Evolutionary conservation across 30 jellyfish, hydroid and myxozoan genomes (phyloP).

Genomic region (Pelagia noctiluca): DNA sequence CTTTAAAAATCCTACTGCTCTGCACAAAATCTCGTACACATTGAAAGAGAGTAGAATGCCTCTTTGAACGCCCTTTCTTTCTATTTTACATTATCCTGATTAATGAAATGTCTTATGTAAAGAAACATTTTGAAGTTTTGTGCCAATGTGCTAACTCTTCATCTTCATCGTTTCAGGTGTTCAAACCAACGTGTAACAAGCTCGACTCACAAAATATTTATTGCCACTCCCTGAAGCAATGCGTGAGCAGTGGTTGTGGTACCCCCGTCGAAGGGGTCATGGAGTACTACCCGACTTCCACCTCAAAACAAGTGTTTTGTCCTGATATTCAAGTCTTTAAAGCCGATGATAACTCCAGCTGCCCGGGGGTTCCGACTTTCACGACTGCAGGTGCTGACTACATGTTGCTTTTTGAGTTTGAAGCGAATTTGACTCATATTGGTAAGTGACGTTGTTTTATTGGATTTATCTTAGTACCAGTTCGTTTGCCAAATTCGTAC

Average conservation of each 20-base stretch:
- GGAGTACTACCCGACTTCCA: slow-evolving; percentile 63
- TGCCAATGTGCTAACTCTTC: too few relatives aligned
- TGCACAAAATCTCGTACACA: too few relatives aligned
- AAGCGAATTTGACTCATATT: slow-evolving; percentile 20
- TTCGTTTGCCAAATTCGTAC: too few relatives aligned
- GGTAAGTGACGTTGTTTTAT: slow-evolving; percentile 39
- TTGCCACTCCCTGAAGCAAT: slow-evolving; percentile 69
- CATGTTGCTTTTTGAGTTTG: slow-evolving; percentile 28
- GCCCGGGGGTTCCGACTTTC: slow-evolving; percentile 54
- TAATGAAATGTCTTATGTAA: too few relatives aligned
- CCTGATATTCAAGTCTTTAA: slow-evolving; percentile 76
- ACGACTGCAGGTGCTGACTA: slow-evolving; percentile 65
- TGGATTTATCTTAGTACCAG: not conserved
- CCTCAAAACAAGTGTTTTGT: slow-evolving; percentile 74
- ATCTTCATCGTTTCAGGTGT: slow-evolving; percentile 36
- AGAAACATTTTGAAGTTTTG: too few relatives aligned
- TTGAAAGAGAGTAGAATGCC: too few relatives aligned
- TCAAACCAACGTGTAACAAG: slow-evolving; percentile 70
- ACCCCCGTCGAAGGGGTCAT: slow-evolving; percentile 39
- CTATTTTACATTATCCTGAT: too few relatives aligned
- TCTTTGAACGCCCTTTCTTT: too few relatives aligned
- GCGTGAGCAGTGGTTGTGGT: slow-evolving; percentile 74
- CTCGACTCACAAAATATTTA: slow-evolving; percentile 33
- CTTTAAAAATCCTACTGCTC: too few relatives aligned
- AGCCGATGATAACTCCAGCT: slow-evolving; percentile 38